A percentile compares a stretch with the other conserved stretches of the same genome.
These are phyloP conservation scores for Conus canariensis DNA, from an alignment of 2,888 invertebrate species.

Conservation along the genomic window DNA sequence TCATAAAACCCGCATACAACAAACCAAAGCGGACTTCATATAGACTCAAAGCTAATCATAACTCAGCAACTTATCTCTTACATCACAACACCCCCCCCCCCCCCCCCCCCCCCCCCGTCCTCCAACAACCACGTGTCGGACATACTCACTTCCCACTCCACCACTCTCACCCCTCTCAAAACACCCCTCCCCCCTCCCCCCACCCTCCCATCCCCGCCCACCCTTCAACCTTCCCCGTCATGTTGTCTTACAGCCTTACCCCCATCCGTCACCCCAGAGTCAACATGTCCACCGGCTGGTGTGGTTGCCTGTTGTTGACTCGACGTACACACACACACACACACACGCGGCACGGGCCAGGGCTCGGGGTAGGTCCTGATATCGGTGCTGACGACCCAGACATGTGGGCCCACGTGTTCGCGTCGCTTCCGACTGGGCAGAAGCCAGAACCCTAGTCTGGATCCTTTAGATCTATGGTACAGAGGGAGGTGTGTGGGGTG, in stretches of 20 bases:
- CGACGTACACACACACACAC: neutral
- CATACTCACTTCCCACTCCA: neutral
- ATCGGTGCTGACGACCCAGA: slow-evolving; percentile 39
- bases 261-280: neutral
- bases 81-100: neutral
- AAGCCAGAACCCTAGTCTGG: no score
- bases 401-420: slow-evolving; percentile 33
- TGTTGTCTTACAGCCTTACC: neutral
- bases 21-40: no score
- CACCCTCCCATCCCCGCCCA: neutral
- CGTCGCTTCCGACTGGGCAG: slow-evolving; percentile 30
- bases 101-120: neutral
- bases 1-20: no score
- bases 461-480: no score
- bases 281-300: slow-evolving; percentile 15
- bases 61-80: slow-evolving; percentile 10
- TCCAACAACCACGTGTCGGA: neutral
- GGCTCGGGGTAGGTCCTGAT: neutral
- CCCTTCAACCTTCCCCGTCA: no score
- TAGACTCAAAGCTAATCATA: neutral
- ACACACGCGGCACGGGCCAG: neutral
- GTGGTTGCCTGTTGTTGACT: slow-evolving; percentile 22
- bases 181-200: neutral
- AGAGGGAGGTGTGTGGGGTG: no score
- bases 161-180: neutral